A percentile compares a stretch with the other conserved stretches of the same genome.
These are phyloP conservation scores for Stenodema calcarata DNA, from an alignment of 2,888 invertebrate genomes.

Conservation along the genomic window DNA sequence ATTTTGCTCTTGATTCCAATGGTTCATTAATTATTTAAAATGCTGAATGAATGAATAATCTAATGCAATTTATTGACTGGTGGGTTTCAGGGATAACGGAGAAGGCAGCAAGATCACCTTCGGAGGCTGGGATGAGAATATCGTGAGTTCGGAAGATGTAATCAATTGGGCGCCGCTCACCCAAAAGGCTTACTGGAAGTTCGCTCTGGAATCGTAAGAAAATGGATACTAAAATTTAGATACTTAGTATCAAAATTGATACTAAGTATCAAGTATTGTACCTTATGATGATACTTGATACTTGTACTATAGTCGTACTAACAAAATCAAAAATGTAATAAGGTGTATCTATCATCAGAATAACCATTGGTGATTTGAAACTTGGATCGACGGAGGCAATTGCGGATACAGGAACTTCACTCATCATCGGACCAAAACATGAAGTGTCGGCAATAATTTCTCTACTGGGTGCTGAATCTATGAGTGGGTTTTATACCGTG, in stretches of 20 bases:
- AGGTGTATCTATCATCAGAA: not conserved
- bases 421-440: slow-evolving; percentile 86
- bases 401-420: slow-evolving; percentile 95
- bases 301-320: too few species aligned
- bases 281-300: too few species aligned
- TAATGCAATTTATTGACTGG: too few species aligned
- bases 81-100: not conserved
- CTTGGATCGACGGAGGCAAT: slow-evolving; percentile 70
- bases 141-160: slow-evolving; percentile 76
- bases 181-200: slow-evolving; percentile 95
- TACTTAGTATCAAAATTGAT: too few species aligned
- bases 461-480: not conserved
- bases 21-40: too few species aligned
- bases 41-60: too few species aligned
- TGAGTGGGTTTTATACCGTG: not conserved
- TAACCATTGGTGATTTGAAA: not conserved
- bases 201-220: slow-evolving; percentile 80
- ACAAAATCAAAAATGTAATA: too few species aligned
- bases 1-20: too few species aligned
- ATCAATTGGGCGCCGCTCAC: slow-evolving; percentile 88
- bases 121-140: slow-evolving; percentile 93
- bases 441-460: slow-evolving; percentile 67
- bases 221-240: too few species aligned
- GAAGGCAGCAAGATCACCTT: slow-evolving; percentile 80
- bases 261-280: too few species aligned